Conservation (phyloP, 2,888 invertebrate species). For the Netelia virgata region DNA sequence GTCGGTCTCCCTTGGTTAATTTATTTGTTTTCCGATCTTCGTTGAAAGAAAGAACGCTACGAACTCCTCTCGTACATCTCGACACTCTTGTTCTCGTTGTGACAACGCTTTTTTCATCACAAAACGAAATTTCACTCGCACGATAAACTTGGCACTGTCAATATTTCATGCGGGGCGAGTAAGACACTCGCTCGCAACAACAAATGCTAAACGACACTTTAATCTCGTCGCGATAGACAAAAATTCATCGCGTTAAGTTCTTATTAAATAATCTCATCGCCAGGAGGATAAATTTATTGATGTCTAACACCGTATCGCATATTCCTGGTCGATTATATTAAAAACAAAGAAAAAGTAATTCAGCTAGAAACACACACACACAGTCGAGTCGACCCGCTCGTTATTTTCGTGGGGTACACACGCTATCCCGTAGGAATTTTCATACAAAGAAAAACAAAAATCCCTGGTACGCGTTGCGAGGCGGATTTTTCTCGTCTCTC, state of each 20-base stretch:
- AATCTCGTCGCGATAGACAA: too few species aligned
- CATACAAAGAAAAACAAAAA: not conserved
- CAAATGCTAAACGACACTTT: not conserved
- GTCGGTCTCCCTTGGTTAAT: not conserved
- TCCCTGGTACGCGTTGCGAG: not conserved
- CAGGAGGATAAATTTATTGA: too few species aligned
- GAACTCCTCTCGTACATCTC: constrained; percentile 30
- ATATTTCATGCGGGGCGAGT: constrained; percentile 24
- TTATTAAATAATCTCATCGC: too few species aligned
- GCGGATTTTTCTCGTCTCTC: not conserved
- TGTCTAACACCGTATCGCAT: too few species aligned
- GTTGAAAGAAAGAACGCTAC: constrained; percentile 30
- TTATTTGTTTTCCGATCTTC: constrained; percentile 12
- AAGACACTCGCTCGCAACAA: constrained; percentile 2
- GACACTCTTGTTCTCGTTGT: not conserved
- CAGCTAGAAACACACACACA: too few species aligned
- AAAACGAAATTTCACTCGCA: constrained; percentile 12
- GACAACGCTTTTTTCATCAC: not conserved
- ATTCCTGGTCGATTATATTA: too few species aligned
- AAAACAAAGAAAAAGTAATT: too few species aligned
- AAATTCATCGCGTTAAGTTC: too few species aligned
- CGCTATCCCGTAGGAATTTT: not conserved
- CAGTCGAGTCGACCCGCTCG: too few species aligned
- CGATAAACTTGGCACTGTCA: constrained; percentile 29
- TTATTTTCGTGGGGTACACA: too few species aligned